Evolutionary conservation across 2,797 vertebrate genomes (phyloP).

Genomic region (Orestias chungarensis): DNA sequence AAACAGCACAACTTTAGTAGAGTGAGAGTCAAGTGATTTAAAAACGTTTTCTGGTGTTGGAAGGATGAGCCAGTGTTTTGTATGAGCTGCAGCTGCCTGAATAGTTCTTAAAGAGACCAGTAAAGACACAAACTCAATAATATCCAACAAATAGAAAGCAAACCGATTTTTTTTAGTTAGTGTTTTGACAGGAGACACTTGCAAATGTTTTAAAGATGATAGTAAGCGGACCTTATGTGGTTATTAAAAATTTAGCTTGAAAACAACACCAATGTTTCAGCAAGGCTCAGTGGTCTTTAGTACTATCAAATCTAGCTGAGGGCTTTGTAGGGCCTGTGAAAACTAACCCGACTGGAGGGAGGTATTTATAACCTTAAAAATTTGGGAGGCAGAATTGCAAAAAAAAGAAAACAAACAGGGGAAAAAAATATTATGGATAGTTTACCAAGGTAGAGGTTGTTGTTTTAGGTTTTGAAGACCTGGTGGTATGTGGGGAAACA

Average conservation of each 20-base stretch:
- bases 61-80: too few species aligned
- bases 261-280: neutral
- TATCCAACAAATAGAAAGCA: neutral
- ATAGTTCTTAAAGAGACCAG: neutral
- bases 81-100: neutral
- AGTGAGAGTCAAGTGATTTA: too few species aligned
- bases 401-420: neutral
- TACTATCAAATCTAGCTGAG: neutral
- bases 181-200: neutral
- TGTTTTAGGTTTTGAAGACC: neutral
- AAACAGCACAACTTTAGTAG: neutral
- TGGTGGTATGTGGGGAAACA: too few species aligned
- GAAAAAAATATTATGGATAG: neutral
- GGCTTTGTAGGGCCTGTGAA: neutral
- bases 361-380: neutral
- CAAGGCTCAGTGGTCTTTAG: neutral
- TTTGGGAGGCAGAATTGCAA: neutral
- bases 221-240: neutral
- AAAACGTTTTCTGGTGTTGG: neutral
- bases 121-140: neutral
- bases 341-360: neutral
- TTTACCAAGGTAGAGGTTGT: too few species aligned
- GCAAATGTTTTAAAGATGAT: neutral
- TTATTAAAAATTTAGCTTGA: neutral
- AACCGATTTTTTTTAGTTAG: neutral